Percentiles rank a stretch among this genome's conserved stretches.
phyloP scores from a whole-genome alignment of 2,888 invertebrate genomes.

The Loripinus fragilis region DNA sequence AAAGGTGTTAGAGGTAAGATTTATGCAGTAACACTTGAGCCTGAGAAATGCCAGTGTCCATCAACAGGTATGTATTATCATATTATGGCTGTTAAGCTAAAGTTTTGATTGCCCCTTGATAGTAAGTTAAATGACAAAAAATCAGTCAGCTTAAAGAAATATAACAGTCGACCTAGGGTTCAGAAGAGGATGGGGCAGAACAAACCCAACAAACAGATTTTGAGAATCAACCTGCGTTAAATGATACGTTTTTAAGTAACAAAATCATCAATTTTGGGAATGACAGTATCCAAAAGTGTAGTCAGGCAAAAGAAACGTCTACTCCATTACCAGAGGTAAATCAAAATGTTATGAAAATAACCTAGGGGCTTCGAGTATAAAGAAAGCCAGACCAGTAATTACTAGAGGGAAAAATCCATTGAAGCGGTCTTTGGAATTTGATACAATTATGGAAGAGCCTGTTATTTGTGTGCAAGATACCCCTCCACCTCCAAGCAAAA shows the following conservation, averaged over 20 bases:
- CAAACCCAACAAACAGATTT: neutral
- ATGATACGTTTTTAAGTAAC: neutral
- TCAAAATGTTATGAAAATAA: neutral
- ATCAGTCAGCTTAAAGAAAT: neutral
- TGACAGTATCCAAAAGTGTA: neutral
- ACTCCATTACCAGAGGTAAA: neutral
- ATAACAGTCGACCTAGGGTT: conserved; percentile 2
- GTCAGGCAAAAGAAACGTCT: neutral
- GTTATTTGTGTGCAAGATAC: neutral
- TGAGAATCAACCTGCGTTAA: neutral
- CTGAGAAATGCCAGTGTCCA: conserved; percentile 1
- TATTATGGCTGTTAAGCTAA: neutral
- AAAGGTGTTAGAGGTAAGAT: conserved; percentile 12
- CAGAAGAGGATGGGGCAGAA: neutral
- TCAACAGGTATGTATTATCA: neutral
- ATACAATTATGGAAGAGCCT: neutral
- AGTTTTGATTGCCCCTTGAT: neutral
- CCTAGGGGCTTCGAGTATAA: neutral
- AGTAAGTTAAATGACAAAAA: neutral
- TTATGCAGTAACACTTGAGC: neutral
- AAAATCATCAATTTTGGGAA: neutral
- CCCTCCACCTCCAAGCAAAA: neutral
- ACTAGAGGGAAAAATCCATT: neutral
- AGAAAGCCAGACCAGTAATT: neutral
- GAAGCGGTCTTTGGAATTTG: neutral